phyloP scores from a whole-genome alignment of 2,888 invertebrate genomes.

The Leuctra nigra region DNA sequence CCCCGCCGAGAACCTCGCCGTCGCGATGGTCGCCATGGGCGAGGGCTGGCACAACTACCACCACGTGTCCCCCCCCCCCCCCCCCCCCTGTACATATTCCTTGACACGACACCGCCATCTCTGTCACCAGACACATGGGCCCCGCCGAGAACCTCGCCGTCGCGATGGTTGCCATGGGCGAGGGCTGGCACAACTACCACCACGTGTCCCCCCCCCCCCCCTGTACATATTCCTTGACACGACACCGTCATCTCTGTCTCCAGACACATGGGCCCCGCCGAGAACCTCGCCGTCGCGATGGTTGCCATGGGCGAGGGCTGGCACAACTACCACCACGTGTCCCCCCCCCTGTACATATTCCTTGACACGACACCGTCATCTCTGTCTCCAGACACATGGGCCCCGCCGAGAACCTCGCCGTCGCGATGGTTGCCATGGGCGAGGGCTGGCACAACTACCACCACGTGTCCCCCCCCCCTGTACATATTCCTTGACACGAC shows the following conservation, averaged over 20 bases:
- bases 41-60: constrained; percentile 52
- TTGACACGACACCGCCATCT: too few relatives aligned
- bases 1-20: constrained; percentile 27
- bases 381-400: neutral
- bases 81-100: too few relatives aligned
- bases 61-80: constrained; percentile 55
- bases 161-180: constrained; percentile 37
- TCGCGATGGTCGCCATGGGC: constrained; percentile 37
- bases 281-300: too few relatives aligned
- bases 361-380: too few relatives aligned
- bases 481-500: too few relatives aligned
- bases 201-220: constrained; percentile 54
- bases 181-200: constrained; percentile 51
- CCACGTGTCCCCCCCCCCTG: constrained; percentile 55
- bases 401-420: constrained; percentile 27
- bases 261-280: too few relatives aligned
- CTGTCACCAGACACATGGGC: neutral
- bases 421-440: constrained; percentile 37
- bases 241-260: too few relatives aligned
- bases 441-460: constrained; percentile 52
- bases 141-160: constrained; percentile 29
- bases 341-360: too few relatives aligned
- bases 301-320: too few relatives aligned
- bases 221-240: too few relatives aligned
- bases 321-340: too few relatives aligned